phyloP scores from a whole-genome alignment of 1,140 invertebrate genomes.

The Hestina assimilis region DNA sequence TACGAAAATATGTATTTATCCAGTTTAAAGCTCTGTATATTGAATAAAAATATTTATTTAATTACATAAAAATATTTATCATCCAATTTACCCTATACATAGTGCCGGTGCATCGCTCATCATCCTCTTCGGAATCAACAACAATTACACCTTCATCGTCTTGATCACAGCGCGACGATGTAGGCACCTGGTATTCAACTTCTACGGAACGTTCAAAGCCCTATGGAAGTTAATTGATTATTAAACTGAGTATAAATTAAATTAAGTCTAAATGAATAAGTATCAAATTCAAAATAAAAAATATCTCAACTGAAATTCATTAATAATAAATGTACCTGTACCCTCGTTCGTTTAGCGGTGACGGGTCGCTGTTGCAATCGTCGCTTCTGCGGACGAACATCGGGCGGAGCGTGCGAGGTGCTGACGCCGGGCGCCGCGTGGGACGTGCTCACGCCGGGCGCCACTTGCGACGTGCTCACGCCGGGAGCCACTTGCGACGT shows the following conservation, averaged over 20 bases:
- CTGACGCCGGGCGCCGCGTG: slow-evolving; percentile 19
- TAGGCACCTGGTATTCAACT: slow-evolving; percentile 88
- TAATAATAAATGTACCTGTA: slow-evolving; percentile 43
- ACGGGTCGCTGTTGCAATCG: slow-evolving; percentile 54
- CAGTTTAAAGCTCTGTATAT: too few relatives aligned
- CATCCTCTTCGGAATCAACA: slow-evolving; percentile 79
- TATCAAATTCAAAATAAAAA: too few relatives aligned
- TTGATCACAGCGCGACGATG: slow-evolving; percentile 89
- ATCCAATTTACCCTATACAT: slow-evolving; percentile 60
- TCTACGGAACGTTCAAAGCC: slow-evolving; percentile 78
- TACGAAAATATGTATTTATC: too few relatives aligned
- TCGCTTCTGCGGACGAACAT: slow-evolving; percentile 53
- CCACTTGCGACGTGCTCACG: slow-evolving; percentile 39
- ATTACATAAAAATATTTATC: not conserved
- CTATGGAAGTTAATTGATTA: slow-evolving; percentile 37
- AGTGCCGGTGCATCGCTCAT: slow-evolving; percentile 67
- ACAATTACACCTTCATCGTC: slow-evolving; percentile 89
- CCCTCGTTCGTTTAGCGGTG: slow-evolving; percentile 56
- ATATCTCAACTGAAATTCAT: too few relatives aligned
- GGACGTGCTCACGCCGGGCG: slow-evolving; percentile 27
- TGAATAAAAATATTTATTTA: not conserved
- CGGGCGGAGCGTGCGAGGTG: slow-evolving; percentile 34
- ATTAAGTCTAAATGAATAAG: not conserved
- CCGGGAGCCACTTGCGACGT: slow-evolving; percentile 26
- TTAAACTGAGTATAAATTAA: too few relatives aligned